phyloP scores from a whole-genome alignment of 2,797 vertebrate species.

The Alcedo quadribrachys region DNA sequence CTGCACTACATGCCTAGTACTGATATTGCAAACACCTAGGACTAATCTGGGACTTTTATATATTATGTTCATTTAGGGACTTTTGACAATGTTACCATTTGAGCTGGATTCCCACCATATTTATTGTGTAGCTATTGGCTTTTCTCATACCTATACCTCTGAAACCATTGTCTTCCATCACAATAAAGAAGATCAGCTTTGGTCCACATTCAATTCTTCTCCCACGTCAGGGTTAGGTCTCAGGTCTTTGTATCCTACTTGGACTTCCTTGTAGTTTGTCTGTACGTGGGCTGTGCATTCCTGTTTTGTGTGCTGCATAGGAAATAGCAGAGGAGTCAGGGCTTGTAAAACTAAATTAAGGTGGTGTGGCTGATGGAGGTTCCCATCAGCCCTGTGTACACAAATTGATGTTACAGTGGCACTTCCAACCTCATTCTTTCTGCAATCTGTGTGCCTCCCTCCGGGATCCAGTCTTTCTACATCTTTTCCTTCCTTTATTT shows the following conservation, averaged over 20 bases:
- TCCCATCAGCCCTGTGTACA: not conserved
- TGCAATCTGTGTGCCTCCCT: not conserved
- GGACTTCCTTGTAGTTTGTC: not conserved
- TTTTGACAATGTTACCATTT: not conserved
- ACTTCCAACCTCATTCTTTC: conserved; percentile 13
- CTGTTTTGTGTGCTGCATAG: not conserved
- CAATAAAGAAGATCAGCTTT: not conserved
- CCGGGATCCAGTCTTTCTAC: conserved; percentile 1
- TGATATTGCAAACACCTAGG: not conserved
- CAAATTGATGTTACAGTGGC: not conserved
- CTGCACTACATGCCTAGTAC: not conserved
- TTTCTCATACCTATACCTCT: not conserved
- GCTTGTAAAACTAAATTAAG: conserved; percentile 41
- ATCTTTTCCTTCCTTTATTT: not conserved
- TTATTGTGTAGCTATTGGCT: not conserved
- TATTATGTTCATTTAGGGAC: not conserved
- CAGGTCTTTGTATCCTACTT: not conserved
- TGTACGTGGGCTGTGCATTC: not conserved
- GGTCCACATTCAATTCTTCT: not conserved
- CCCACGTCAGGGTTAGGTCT: not conserved
- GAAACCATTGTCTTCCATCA: not conserved
- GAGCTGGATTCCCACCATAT: not conserved
- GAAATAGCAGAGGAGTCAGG: not conserved
- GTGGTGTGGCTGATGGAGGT: not conserved
- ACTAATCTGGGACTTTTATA: not conserved